These are phyloP conservation scores for Indri indri DNA, from an alignment of 2,113 vertebrate species.

Conservation along the genomic window DNA sequence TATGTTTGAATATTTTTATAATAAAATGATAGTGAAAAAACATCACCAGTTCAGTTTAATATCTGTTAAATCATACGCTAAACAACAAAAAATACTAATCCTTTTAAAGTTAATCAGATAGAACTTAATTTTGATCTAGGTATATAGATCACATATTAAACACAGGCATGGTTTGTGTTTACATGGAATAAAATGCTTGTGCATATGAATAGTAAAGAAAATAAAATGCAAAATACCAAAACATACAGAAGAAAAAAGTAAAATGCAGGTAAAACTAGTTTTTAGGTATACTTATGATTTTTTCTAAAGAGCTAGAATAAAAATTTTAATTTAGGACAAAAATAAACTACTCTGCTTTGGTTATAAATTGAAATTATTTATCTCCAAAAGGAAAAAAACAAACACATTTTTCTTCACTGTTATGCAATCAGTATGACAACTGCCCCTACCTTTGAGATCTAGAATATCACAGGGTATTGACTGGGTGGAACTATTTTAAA, in stretches of 20 bases:
- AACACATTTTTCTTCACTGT: neutral
- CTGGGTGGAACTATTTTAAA: neutral
- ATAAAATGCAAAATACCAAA: slow-evolving; percentile 16
- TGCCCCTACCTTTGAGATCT: neutral
- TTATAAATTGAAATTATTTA: neutral
- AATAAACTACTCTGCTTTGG: neutral
- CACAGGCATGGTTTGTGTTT: neutral
- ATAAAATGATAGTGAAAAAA: neutral
- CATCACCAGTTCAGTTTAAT: neutral
- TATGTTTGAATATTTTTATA: slow-evolving; percentile 20
- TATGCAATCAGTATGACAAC: neutral
- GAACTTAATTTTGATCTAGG: neutral
- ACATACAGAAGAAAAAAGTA: neutral
- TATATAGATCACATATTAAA: neutral
- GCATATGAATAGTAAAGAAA: neutral
- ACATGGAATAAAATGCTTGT: neutral
- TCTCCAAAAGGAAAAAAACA: neutral
- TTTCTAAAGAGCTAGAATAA: neutral
- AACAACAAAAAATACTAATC: neutral
- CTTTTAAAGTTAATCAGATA: neutral
- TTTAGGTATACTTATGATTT: neutral
- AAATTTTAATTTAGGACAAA: neutral
- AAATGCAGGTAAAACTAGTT: neutral
- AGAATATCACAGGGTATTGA: neutral
- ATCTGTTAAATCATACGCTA: neutral